Evolutionary conservation across 1,140 invertebrate genomes (phyloP).

Genomic region (Psilanteris sp.): DNA sequence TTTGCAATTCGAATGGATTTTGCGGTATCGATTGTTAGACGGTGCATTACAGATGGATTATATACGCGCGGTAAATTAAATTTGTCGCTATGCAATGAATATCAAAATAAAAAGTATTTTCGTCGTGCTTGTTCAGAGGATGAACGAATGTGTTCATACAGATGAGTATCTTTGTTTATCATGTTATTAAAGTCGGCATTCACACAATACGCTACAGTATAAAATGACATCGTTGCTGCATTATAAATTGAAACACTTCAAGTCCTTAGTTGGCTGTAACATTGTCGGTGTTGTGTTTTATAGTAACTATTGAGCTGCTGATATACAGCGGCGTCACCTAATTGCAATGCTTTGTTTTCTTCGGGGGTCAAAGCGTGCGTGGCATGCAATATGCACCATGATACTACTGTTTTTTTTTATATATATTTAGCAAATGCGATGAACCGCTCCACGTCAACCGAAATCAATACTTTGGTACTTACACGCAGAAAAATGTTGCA

Average conservation of each 20-base stretch:
- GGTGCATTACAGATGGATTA: too few relatives aligned
- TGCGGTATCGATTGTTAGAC: too few relatives aligned
- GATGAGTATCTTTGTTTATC: slow-evolving; percentile 76
- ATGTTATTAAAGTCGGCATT: slow-evolving; percentile 72
- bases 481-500: too few relatives aligned
- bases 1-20: too few relatives aligned
- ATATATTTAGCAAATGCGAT: too few relatives aligned
- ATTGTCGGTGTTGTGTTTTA: slow-evolving; percentile 44
- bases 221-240: slow-evolving; percentile 27
- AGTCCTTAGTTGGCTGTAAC: slow-evolving; percentile 66
- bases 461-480: too few relatives aligned
- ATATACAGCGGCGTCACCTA: slow-evolving; percentile 52
- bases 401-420: too few relatives aligned
- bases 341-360: slow-evolving; percentile 43
- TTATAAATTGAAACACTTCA: slow-evolving; percentile 71
- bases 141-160: slow-evolving; percentile 14
- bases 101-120: slow-evolving; percentile 11
- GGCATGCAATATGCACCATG: background rate
- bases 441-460: too few relatives aligned
- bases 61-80: slow-evolving; percentile 33
- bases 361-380: slow-evolving; percentile 6
- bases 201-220: slow-evolving; percentile 62
- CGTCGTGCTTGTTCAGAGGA: background rate
- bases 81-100: slow-evolving; percentile 17
- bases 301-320: slow-evolving; percentile 35